Evolutionary conservation across 2,888 invertebrate species (phyloP).

Genomic region (Disparrhopalites patrizii): DNA sequence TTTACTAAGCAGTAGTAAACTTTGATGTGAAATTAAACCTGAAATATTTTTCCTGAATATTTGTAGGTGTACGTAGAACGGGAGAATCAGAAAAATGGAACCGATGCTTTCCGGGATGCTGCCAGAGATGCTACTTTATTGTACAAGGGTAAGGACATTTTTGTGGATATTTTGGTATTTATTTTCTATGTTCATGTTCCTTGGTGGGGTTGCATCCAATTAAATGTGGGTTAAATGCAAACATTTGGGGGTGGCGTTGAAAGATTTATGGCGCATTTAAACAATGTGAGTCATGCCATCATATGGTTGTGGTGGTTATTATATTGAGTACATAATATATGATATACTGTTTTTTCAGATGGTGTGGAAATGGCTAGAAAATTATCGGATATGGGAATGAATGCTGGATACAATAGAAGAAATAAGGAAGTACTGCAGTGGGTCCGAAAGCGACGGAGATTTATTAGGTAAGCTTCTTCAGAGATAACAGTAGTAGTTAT

Average conservation of each 20-base stretch:
- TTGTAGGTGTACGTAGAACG: conserved; percentile 44
- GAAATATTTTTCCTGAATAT: too few species aligned
- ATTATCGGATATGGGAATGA: conserved; percentile 33
- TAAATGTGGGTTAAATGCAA: background rate
- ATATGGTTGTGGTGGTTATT: too few species aligned
- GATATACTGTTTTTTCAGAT: conserved; percentile 14
- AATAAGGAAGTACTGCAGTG: conserved; percentile 38
- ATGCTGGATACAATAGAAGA: conserved; percentile 35
- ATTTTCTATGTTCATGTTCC: background rate
- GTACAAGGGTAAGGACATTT: conserved; percentile 40
- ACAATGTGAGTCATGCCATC: too few species aligned
- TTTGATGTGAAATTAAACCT: too few species aligned
- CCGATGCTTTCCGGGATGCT: conserved; percentile 43
- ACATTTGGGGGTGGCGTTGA: too few species aligned
- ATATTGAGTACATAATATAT: background rate
- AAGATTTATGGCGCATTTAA: too few species aligned
- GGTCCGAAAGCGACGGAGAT: conserved; percentile 34
- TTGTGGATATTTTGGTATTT: conserved; percentile 1
- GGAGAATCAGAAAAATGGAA: conserved; percentile 30
- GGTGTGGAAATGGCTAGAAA: conserved; percentile 22
- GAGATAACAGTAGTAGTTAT: too few species aligned
- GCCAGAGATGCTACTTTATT: conserved; percentile 43
- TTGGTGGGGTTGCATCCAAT: background rate
- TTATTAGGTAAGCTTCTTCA: conserved; percentile 22
- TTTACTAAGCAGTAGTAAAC: too few species aligned